A percentile compares a stretch with the other conserved stretches of the same genome.
phyloP scores from a whole-genome alignment of 2,888 invertebrate species.

The Melipona bicolor region DNA sequence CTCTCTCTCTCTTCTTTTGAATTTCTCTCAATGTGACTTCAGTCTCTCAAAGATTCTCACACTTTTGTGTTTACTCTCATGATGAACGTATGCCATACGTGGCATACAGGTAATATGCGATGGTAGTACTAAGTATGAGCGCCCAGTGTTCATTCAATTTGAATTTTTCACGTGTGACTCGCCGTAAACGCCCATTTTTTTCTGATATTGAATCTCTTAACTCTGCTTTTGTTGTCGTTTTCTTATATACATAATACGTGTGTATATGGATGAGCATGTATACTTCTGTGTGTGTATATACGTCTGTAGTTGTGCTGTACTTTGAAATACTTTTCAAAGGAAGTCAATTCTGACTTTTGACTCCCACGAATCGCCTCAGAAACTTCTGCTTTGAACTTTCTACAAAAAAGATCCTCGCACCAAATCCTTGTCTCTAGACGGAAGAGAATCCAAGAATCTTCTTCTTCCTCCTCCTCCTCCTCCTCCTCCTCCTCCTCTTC shows the following conservation, averaged over 20 bases:
- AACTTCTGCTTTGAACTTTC: constrained; percentile 10
- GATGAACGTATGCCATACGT: not conserved
- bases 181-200: constrained; percentile 32
- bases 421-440: constrained; percentile 36
- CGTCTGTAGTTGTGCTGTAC: constrained; percentile 48
- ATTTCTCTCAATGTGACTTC: constrained; percentile 1
- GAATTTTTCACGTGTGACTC: constrained; percentile 50
- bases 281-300: constrained; percentile 9
- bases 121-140: constrained; percentile 37
- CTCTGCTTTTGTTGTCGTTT: constrained; percentile 1
- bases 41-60: constrained; percentile 12
- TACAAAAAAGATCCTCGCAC: constrained; percentile 44
- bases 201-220: not conserved
- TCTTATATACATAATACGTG: constrained; percentile 39
- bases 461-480: not conserved
- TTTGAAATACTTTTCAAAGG: constrained; percentile 47
- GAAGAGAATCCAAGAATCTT: constrained; percentile 40
- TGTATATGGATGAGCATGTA: constrained; percentile 40
- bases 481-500: not conserved
- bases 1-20: constrained; percentile 12
- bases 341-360: constrained; percentile 26
- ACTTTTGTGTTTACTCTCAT: constrained; percentile 11
- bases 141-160: constrained; percentile 39
- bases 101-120: constrained; percentile 10
- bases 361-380: constrained; percentile 24